Base-by-base conservation (phyloP, 2,797 vertebrate genomes). In the Notoglanidium macrostoma region DNA sequence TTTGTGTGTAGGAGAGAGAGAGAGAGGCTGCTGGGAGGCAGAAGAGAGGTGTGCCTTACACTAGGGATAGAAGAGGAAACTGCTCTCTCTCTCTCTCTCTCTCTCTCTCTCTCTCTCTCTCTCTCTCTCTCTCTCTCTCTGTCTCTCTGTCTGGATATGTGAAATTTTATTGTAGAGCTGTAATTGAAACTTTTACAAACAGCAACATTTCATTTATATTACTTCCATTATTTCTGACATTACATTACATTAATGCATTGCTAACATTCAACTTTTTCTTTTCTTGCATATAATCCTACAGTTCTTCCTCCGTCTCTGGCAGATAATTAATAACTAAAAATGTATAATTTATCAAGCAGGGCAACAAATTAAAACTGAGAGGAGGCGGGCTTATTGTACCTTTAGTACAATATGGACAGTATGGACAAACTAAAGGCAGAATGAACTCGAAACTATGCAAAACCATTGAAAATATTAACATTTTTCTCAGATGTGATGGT, bases 1-100 rank as follows among this genome's bases (percentile, higher is more conserved):
- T 72, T 61, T 44, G 21, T 80, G 44, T 40, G 49, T 61, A 51
- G 26, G 65, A 68, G 67, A 73, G 26, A 86, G 57, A 57, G 26
- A 68, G 84, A 70, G 61, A 80, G 72, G 81, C 78, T 80, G 21
- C 55, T 61, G 21, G 29, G 29, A 79, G 51, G 78, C 19, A 83
- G 46, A 67, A 46, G 26, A 72, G 44, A 44, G n/a, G 17, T 54
- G 26, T 67, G 61, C 44, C 46, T 83, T 68, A 67, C n/a, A 68
- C 44, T 68, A 35, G 3, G 40, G 40, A 67, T 17, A 49, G 26
- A 55, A 35, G 49, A 51, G 49, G 68, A 72, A 40, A 40, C 67
- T 70, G 7, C 3, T 51, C 12, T 54, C 73, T 29, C 46, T 51
- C 73, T 21, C 7, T 70, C 67, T 32, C 3, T 72, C 70, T 32